Evolutionary conservation across 2,888 invertebrate species (phyloP).

Genomic region (Argyresthia goedartella): DNA sequence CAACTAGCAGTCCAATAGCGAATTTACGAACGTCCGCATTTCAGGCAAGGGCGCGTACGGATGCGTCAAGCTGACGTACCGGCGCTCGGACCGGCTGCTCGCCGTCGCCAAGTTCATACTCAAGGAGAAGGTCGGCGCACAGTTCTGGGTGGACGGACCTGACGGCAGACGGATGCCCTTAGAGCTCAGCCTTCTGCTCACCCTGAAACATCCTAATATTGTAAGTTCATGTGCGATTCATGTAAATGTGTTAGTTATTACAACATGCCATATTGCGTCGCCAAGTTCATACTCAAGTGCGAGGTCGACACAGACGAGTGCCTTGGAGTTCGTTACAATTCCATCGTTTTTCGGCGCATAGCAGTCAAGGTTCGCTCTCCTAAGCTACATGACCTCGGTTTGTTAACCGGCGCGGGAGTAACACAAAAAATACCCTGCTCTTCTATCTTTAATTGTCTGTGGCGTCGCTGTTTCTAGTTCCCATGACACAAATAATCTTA

Average conservation of each 20-base stretch:
- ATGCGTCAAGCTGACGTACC: constrained; percentile 77
- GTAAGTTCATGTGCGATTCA: constrained; percentile 50
- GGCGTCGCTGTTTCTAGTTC: too few relatives aligned
- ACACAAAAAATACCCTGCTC: too few relatives aligned
- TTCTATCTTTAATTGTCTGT: too few relatives aligned
- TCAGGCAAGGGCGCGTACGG: constrained; percentile 78
- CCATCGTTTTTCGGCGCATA: too few relatives aligned
- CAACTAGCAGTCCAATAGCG: too few relatives aligned
- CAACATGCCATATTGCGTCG: background rate
- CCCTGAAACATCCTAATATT: constrained; percentile 76
- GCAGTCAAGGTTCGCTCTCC: too few relatives aligned
- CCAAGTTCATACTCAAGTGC: background rate
- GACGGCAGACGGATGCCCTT: constrained; percentile 70
- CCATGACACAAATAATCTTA: too few relatives aligned
- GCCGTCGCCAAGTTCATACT: constrained; percentile 80
- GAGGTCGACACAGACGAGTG: too few relatives aligned
- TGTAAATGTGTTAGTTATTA: too few relatives aligned
- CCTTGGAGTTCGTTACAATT: too few relatives aligned
- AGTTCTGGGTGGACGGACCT: constrained; percentile 73
- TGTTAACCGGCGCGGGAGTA: too few relatives aligned
- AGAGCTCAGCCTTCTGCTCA: constrained; percentile 75
- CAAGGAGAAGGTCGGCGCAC: constrained; percentile 76
- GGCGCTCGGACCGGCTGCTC: constrained; percentile 70
- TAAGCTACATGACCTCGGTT: too few relatives aligned
- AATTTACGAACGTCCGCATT: background rate